Conservation (phyloP, 2,113 vertebrate genomes). For the Rhineura floridana region DNA sequence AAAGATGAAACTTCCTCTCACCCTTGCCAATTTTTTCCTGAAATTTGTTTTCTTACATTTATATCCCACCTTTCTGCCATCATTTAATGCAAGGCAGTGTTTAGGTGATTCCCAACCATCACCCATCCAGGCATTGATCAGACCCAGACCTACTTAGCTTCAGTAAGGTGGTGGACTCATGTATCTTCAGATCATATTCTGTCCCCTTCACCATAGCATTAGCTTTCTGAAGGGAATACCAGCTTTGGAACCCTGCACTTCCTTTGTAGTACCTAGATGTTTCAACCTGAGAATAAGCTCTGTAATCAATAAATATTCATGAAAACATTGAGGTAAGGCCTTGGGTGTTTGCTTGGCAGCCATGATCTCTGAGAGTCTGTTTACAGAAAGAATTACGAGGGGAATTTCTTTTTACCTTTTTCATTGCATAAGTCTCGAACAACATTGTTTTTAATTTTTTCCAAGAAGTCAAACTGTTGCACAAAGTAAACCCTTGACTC, state of each 20-base stretch:
- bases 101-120: too few species aligned
- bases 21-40: neutral
- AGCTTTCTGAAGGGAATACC: too few species aligned
- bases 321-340: neutral
- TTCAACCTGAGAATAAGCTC: neutral
- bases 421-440: slow-evolving; percentile 65
- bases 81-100: too few species aligned
- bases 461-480: slow-evolving; percentile 67
- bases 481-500: slow-evolving; percentile 55
- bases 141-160: too few species aligned
- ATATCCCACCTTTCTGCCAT: too few species aligned
- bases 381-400: neutral
- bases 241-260: too few species aligned
- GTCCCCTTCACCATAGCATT: too few species aligned
- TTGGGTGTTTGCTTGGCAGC: neutral
- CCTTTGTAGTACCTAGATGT: neutral
- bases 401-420: slow-evolving; percentile 63
- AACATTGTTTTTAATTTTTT: slow-evolving; percentile 68
- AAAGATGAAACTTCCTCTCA: neutral
- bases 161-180: too few species aligned
- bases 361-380: neutral
- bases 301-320: neutral
- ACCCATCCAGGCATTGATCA: too few species aligned
- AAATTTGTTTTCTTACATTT: too few species aligned
- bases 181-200: too few species aligned